A percentile compares a stretch with the other conserved stretches of the same genome.
These are phyloP conservation scores for Mystacornis crossleyi DNA, from an alignment of 2,113 vertebrate genomes.

Conservation along the genomic window DNA sequence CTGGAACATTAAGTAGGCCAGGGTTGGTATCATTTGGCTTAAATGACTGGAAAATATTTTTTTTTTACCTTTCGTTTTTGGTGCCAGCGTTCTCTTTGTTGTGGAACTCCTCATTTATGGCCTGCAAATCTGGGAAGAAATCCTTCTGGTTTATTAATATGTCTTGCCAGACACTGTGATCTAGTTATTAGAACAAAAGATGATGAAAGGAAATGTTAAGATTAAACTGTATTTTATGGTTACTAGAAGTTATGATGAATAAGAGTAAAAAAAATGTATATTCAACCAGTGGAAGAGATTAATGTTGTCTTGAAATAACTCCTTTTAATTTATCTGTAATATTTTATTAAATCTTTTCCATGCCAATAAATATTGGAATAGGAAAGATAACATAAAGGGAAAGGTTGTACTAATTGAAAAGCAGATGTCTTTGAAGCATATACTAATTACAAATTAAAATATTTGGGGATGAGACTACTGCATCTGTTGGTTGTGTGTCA, in stretches of 20 bases:
- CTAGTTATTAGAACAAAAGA: not conserved
- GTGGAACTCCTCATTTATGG: not conserved
- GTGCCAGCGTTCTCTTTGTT: not conserved
- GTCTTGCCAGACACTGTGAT: not conserved
- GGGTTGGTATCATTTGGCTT: not conserved
- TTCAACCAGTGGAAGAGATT: not conserved
- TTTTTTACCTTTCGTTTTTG: not conserved
- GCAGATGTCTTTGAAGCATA: not conserved
- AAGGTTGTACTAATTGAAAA: not conserved
- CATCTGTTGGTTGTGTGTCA: not conserved
- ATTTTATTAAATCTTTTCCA: not conserved
- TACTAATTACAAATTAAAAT: not conserved
- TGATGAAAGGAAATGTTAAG: not conserved
- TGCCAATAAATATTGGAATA: not conserved
- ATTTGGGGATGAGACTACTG: not conserved
- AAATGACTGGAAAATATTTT: not conserved
- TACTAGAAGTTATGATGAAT: not conserved
- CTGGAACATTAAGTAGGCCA: not conserved
- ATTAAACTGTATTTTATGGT: not conserved
- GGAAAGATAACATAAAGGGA: not conserved
- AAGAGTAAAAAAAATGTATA: not conserved
- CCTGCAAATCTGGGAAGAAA: not conserved
- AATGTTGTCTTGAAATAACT: not conserved
- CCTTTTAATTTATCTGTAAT: not conserved
- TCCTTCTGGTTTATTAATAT: conserved; percentile 4